Base-by-base conservation (phyloP, 2,888 invertebrate species). In the Microctonus brassicae region DNA sequence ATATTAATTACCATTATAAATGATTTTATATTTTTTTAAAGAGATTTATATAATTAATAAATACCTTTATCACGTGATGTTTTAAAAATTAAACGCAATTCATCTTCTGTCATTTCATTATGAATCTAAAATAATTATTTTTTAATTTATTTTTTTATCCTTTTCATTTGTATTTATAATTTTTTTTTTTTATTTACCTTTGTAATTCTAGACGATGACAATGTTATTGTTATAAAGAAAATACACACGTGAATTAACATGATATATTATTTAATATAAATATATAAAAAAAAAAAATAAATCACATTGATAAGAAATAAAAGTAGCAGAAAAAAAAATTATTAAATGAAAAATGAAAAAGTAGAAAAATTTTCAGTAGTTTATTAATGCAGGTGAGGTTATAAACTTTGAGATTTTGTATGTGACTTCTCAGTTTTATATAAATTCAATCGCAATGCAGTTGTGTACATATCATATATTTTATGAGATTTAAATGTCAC, bases 21-120 rank as follows among this genome's bases (percentile, higher is more conserved):
- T 6, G 47, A 34, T 61, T 4, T 36, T 17, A 26, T 65, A 55
- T 33, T 20, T 57, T 22, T 9, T 5, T 47, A 4, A 47, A 47
- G 17, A 17, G 9, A n/a, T 17, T 47, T 1, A 17, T 39, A 9
- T 17, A 34, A 65, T 52, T 62, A 52, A n/a, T 20, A 64, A 68
- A 13, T 73, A 83, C 82, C 81, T 29, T 69, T 47, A 29, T 79
- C 73, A 10, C 74, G 74, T 11, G 72, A 68, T 9, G 76, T 78
- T 61, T 78, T 76, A 63, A 84, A 84, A 17, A 81, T 64, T 17
- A 65, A 60, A 68, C 70, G 73, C 34, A 82, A 74, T 75, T 84
- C 83, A 9, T 78, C 76, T 1, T 75, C 36, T 4, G 82, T 83
- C 82, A 84, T 80, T 26, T 76, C 69, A 17, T 80, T 39, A 69